Evolutionary conservation across 1,140 invertebrate species (phyloP).

Genomic region (Caerostris extrusa): DNA sequence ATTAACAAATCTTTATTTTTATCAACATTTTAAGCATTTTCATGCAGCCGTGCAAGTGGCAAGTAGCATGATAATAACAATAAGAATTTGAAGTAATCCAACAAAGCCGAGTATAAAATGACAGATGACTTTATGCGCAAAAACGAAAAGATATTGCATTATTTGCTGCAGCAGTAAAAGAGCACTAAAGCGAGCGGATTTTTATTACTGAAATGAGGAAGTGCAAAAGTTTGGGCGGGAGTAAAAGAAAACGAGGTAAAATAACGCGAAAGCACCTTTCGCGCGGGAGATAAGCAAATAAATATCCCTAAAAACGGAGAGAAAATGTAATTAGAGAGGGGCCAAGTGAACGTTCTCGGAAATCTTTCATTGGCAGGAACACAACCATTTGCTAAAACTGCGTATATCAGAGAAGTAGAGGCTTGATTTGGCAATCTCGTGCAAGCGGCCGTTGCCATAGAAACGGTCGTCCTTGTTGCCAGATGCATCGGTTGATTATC

Average conservation of each 20-base stretch:
- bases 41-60: no score
- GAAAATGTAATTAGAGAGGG: slow-evolving; percentile 74
- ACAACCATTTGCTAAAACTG: slow-evolving; percentile 75
- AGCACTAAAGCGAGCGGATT: slow-evolving; percentile 22
- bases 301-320: slow-evolving; percentile 71
- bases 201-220: slow-evolving; percentile 59
- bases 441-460: slow-evolving; percentile 73
- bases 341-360: slow-evolving; percentile 58
- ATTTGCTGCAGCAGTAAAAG: not conserved
- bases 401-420: slow-evolving; percentile 74
- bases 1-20: no score
- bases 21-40: no score
- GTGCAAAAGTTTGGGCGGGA: not conserved
- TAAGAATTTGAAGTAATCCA: not conserved
- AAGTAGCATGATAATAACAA: no score
- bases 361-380: slow-evolving; percentile 76
- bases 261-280: slow-evolving; percentile 10
- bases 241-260: slow-evolving; percentile 28
- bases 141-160: not conserved
- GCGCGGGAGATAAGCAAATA: slow-evolving; percentile 52
- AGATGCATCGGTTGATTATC: slow-evolving; percentile 78
- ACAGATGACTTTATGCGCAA: not conserved
- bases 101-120: not conserved
- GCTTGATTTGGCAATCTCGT: slow-evolving; percentile 78
- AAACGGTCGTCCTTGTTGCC: slow-evolving; percentile 76